A percentile compares a stretch with the other conserved stretches of the same genome.
Evolutionary conservation across 1,140 invertebrate genomes (phyloP).

Genomic region (Ceratina calcarata): DNA sequence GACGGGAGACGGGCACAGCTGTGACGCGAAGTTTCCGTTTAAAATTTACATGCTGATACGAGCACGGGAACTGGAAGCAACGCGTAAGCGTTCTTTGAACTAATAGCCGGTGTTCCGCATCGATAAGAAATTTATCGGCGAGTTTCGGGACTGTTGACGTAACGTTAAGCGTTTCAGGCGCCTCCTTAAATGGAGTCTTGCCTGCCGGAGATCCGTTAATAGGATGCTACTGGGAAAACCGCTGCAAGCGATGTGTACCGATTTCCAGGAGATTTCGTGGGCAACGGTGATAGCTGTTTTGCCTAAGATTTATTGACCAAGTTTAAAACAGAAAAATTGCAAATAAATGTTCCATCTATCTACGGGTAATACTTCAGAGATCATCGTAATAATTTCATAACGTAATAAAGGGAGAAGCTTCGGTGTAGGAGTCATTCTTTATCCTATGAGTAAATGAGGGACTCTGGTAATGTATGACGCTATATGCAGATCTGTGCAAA

Average conservation of each 20-base stretch:
- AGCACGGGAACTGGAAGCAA: conserved; percentile 1
- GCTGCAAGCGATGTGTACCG: neutral
- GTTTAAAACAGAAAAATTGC: neutral
- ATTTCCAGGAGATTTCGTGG: neutral
- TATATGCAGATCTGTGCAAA: too few relatives aligned
- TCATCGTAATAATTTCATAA: too few relatives aligned
- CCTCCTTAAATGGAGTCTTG: neutral
- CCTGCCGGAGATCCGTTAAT: neutral
- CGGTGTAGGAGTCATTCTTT: too few relatives aligned
- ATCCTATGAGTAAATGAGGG: too few relatives aligned
- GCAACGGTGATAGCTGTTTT: neutral
- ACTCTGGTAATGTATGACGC: too few relatives aligned
- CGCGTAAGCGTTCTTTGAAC: conserved; percentile 43
- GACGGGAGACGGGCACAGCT: conserved; percentile 46
- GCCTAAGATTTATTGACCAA: neutral
- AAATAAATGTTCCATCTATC: neutral
- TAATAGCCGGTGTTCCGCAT: conserved; percentile 22
- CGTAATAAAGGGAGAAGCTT: too few relatives aligned
- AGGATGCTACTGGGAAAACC: neutral
- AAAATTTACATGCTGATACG: conserved; percentile 49
- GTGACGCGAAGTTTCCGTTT: conserved; percentile 55
- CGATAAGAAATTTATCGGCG: conserved; percentile 46
- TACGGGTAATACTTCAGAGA: too few relatives aligned
- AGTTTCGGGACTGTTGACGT: conserved; percentile 34
- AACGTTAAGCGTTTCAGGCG: conserved; percentile 8